Evolutionary conservation across 2,113 vertebrate genomes (phyloP).

Genomic region (Ochotona curzoniae): DNA sequence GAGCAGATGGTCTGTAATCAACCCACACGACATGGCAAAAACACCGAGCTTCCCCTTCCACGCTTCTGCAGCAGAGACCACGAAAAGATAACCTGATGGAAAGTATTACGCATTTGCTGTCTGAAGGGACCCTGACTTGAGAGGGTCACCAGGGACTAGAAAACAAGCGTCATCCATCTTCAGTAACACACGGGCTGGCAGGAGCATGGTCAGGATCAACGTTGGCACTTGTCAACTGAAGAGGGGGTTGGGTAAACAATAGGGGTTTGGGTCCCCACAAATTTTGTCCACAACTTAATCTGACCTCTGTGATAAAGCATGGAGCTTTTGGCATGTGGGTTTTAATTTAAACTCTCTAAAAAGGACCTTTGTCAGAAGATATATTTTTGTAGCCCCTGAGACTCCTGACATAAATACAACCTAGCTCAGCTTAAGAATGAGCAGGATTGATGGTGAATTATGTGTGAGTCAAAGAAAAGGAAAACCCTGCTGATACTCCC

Average conservation of each 20-base stretch:
- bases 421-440: background rate
- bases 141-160: background rate
- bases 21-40: constrained; percentile 11
- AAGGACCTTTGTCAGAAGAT: constrained; percentile 1
- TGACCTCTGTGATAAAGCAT: background rate
- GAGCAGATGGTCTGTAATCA: constrained; percentile 21
- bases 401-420: constrained; percentile 37
- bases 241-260: background rate
- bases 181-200: background rate
- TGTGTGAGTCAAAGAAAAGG: constrained; percentile 47
- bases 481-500: background rate
- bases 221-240: background rate
- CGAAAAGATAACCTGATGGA: constrained; percentile 34
- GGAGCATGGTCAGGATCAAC: background rate
- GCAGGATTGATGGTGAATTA: constrained; percentile 30
- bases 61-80: constrained; percentile 7
- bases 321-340: background rate
- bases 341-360: constrained; percentile 38
- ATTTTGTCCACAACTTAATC: background rate
- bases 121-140: background rate
- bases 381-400: background rate
- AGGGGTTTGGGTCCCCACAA: background rate
- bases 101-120: background rate
- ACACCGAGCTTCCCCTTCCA: background rate
- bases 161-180: background rate